Base-by-base conservation (phyloP, 2,888 invertebrate genomes). In the Lamellibrachia columna region DNA sequence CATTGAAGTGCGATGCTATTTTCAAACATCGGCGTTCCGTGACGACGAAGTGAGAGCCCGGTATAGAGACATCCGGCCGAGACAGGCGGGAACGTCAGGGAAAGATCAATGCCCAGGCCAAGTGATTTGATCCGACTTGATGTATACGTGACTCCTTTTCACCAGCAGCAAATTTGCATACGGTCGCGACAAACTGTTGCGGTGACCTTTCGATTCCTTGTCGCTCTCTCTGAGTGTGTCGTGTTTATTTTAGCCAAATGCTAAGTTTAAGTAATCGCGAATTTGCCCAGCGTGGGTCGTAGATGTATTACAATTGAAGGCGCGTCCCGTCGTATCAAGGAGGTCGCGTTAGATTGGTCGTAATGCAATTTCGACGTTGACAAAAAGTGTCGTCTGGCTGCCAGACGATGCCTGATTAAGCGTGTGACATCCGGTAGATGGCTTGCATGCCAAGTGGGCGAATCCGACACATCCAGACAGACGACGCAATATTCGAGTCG, bases 291-390 rank as follows among this genome's bases (percentile, higher is more conserved):
- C 75, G 75, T 22, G 75, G 75, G 75, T 75, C 75, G 75, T 22
- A 75, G 75, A 75, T 22, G 75, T 75, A 75, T 75, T 75, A 22
- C 75, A 22, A 22, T 75, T 75, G 75, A 75, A 75, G 75, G n/a
- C 75, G 75, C 75, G 75, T 75, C 75, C 75, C 75, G 4, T 75
- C 4, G 75, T 75, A 75, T 75, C 75, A 75, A 22, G 75, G 22
- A 15, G 15, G 75, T 22, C 75, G 75, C 2, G 75, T n/a, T 75
- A 75, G 75, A 75, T 75, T 75, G 75, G 75, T 75, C 75, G 75
- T 75, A 75, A 75, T 75, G 75, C 75, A 75, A 75, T 75, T 75
- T 75, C 75, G 75, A 75, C 75, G 75, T 75, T 75, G 75, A 75
- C 75, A 75, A 75, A 75, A 75, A 75, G 75, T n/a, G 75, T n/a